These are phyloP conservation scores for Lacerta viridis DNA, from an alignment of 2,797 vertebrate species.

Conservation along the genomic window DNA sequence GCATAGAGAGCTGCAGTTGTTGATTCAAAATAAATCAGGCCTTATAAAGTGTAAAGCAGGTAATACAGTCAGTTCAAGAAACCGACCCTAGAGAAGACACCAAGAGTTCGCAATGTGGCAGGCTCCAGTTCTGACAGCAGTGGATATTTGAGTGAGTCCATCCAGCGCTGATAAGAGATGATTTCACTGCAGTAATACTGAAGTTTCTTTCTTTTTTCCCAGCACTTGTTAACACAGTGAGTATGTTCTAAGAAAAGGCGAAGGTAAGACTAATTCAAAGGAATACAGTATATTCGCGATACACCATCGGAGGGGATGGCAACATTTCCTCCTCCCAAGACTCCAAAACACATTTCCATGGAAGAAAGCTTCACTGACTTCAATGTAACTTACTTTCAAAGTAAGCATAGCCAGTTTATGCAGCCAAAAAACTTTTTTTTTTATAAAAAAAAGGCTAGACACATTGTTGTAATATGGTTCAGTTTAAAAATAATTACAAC, in stretches of 20 bases:
- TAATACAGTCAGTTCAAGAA: slow-evolving; percentile 71
- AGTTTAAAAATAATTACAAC: background rate
- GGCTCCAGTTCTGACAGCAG: slow-evolving; percentile 76
- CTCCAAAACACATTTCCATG: slow-evolving; percentile 13
- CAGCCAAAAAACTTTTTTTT: background rate
- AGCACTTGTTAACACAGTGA: slow-evolving; percentile 79
- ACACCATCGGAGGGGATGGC: background rate
- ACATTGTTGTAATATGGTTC: background rate
- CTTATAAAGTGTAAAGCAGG: slow-evolving; percentile 75
- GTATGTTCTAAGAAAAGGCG: slow-evolving; percentile 74
- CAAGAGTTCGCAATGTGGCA: slow-evolving; percentile 47
- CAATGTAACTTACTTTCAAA: slow-evolving; percentile 34
- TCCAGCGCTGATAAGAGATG: slow-evolving; percentile 75
- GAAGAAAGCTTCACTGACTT: slow-evolving; percentile 31
- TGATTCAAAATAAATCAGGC: slow-evolving; percentile 69
- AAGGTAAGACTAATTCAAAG: slow-evolving; percentile 39
- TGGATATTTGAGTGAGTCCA: slow-evolving; percentile 59
- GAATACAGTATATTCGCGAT: slow-evolving; percentile 17
- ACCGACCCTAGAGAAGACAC: slow-evolving; percentile 70
- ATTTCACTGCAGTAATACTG: slow-evolving; percentile 76
- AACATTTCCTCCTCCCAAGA: background rate
- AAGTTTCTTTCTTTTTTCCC: slow-evolving; percentile 70
- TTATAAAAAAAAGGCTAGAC: background rate
- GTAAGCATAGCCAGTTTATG: background rate
- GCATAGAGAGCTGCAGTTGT: slow-evolving; percentile 81